Base-by-base conservation (phyloP, 92 coral and sea anemone genomes). In the Epizoanthus illoricatus region DNA sequence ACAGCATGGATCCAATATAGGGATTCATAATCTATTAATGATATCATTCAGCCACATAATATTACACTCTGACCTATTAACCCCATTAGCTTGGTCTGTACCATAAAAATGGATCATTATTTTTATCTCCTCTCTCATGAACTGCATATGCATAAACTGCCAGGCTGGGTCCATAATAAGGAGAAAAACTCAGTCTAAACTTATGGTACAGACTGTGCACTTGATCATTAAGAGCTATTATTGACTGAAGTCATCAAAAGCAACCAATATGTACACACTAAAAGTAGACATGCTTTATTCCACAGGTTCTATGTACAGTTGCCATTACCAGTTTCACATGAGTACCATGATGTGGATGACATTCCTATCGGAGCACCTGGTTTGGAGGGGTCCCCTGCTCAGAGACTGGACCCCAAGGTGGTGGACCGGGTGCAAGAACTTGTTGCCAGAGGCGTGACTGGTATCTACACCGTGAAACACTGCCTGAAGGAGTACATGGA, bases 361-460 rank as follows among this genome's bases (percentile, higher is more conserved):
- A 71, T 85, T 8, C 83, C 85, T 10, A 57, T 90, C 11, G 75
- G 86, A 7, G 84, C 87, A 2, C 89, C 92, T 9, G 80, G 86
- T 7, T 74, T 87, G 68, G 92, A 74, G 42, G 91, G 90, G 52
- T 73, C 85, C 56, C 90, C 87, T 68, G 94, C 94, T 3, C 97
- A 93, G 42, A 90, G 99, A 16, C 99, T 97, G 12, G 85, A 94
- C 86, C 90, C 91, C 57, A 90, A 91, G 70, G 97, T 97, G 19
- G 93, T 89, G 67, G 91, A 90, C 63, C 93, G 92, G 76, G 94
- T 97, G 60, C 95, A 94, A 23, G 99, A 97, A 79, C 92, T 93
- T 18, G 99, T 97, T 1, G 99, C 99, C 2, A 75, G 99, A 65
- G 99, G 99, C 13, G 91, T 97, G 13, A 90, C 91, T 36, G 99